Evolutionary conservation across 2,113 vertebrate species (phyloP).

Genomic region (Cynoglossus semilaevis): DNA sequence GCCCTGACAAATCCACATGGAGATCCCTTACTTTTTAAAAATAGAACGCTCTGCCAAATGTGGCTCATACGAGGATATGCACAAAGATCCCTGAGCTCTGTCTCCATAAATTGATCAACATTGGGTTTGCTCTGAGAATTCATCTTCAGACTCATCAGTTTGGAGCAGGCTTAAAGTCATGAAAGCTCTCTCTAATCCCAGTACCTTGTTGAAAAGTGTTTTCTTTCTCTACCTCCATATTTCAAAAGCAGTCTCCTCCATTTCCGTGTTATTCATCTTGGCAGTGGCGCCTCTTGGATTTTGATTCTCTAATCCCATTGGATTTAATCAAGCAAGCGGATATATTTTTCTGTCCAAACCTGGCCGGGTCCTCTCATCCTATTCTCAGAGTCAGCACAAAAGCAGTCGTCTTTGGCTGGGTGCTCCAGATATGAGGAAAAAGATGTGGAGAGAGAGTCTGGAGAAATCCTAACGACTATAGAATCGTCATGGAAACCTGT

Average conservation of each 20-base stretch:
- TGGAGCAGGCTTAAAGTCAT: neutral
- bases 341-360: slow-evolving; percentile 38
- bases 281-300: slow-evolving; percentile 40
- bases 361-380: slow-evolving; percentile 39
- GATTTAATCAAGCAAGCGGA: slow-evolving; percentile 55
- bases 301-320: slow-evolving; percentile 44
- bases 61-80: slow-evolving; percentile 20
- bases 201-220: slow-evolving; percentile 18
- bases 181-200: slow-evolving; percentile 4
- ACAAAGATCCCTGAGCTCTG: slow-evolving; percentile 1
- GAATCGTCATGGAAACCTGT: slow-evolving; percentile 37
- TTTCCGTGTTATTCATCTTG: slow-evolving; percentile 40
- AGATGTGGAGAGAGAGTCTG: slow-evolving; percentile 33
- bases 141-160: slow-evolving; percentile 30
- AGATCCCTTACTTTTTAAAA: slow-evolving; percentile 25
- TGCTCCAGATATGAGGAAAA: slow-evolving; percentile 51
- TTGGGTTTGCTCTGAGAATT: slow-evolving; percentile 7
- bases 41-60: slow-evolving; percentile 25
- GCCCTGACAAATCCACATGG: slow-evolving; percentile 49
- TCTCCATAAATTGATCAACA: slow-evolving; percentile 13
- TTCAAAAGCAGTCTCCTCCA: slow-evolving; percentile 12
- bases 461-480: slow-evolving; percentile 35
- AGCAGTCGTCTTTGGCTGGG: slow-evolving; percentile 52
- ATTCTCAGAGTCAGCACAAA: slow-evolving; percentile 55
- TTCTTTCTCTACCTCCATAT: slow-evolving; percentile 22